Conservation (phyloP, 2,797 vertebrate species). For the Tamandua tetradactyla region DNA sequence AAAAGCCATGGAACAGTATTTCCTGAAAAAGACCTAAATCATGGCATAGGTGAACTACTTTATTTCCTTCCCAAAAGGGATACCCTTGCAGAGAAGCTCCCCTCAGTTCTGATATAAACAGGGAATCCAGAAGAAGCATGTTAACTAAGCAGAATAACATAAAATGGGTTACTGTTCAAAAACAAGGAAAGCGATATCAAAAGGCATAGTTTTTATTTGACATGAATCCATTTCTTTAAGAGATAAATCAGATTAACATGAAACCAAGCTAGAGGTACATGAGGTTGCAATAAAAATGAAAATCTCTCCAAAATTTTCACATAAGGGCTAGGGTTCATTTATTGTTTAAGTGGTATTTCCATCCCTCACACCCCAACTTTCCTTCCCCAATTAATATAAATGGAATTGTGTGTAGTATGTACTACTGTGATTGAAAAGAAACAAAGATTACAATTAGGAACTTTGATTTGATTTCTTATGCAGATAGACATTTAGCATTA, state of each 20-base stretch:
- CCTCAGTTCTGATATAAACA: background rate
- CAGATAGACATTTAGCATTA: constrained; percentile 28
- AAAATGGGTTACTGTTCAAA: background rate
- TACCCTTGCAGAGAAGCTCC: background rate
- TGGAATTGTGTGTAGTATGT: background rate
- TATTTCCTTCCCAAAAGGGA: background rate
- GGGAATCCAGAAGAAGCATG: background rate
- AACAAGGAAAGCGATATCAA: constrained; percentile 18
- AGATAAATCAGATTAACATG: background rate
- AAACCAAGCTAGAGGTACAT: background rate
- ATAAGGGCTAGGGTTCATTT: constrained; percentile 3
- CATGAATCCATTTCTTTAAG: background rate
- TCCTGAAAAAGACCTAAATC: background rate
- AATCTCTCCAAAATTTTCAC: constrained; percentile 26
- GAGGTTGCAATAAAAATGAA: constrained; percentile 30
- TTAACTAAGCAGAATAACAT: background rate
- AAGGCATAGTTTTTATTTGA: constrained; percentile 33
- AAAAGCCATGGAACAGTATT: constrained; percentile 1
- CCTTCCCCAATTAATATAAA: background rate
- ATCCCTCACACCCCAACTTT: background rate
- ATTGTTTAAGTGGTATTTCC: constrained; percentile 17
- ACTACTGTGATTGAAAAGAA: constrained; percentile 40
- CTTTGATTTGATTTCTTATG: constrained; percentile 1
- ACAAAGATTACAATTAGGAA: constrained; percentile 32
- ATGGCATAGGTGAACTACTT: background rate